phyloP scores from a whole-genome alignment of 2,113 vertebrate genomes.

The Dasyurus viverrinus region DNA sequence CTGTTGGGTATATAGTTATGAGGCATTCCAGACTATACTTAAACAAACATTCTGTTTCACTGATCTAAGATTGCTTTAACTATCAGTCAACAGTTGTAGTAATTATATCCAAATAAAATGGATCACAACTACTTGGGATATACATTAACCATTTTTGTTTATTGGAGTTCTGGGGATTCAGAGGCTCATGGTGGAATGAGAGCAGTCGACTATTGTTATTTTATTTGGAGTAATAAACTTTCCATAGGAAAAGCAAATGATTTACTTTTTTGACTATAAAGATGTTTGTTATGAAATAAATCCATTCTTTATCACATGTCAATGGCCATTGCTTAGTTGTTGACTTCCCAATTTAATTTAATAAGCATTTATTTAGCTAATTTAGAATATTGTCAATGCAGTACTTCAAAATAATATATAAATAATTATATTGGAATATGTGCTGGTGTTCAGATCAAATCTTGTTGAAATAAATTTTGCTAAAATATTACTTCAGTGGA shows the following conservation, averaged over 20 bases:
- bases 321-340: neutral
- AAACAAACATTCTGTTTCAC: slow-evolving; percentile 57
- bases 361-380: neutral
- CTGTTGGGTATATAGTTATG: slow-evolving; percentile 67
- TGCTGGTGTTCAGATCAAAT: neutral
- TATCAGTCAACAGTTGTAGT: slow-evolving; percentile 37
- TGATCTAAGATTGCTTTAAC: slow-evolving; percentile 30
- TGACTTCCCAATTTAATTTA: neutral
- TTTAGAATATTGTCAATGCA: neutral
- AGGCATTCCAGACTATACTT: slow-evolving; percentile 46
- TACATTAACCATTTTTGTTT: slow-evolving; percentile 32
- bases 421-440: neutral
- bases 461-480: neutral
- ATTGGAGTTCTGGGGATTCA: slow-evolving; percentile 20
- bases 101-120: slow-evolving; percentile 52
- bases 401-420: neutral
- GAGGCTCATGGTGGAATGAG: neutral
- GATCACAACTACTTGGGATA: slow-evolving; percentile 6
- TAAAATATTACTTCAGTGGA: neutral
- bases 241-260: neutral
- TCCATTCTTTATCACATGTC: neutral
- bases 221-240: no score
- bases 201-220: slow-evolving; percentile 38
- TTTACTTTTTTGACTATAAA: neutral
- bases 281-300: neutral